These are phyloP conservation scores for Andrena flavipes DNA, from an alignment of 2,888 invertebrate species.

Conservation along the genomic window DNA sequence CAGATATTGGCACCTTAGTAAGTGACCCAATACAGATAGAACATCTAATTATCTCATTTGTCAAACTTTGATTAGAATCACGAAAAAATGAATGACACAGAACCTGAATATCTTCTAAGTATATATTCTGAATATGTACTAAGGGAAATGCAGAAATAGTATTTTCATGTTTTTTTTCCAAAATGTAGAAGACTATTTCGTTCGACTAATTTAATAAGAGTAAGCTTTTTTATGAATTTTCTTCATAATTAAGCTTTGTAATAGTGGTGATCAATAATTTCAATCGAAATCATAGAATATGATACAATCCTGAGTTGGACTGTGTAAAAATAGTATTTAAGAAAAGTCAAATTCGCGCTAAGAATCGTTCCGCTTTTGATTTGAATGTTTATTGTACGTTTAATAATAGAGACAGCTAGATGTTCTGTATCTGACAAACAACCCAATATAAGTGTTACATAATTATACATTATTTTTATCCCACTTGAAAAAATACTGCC, in stretches of 20 bases:
- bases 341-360: not conserved
- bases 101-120: not conserved
- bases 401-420: not conserved
- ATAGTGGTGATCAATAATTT: too few species aligned
- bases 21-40: constrained; percentile 18
- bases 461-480: constrained; percentile 1
- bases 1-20: constrained; percentile 8
- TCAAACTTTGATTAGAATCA: constrained; percentile 7
- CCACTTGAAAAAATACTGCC: constrained; percentile 13
- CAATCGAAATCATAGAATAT: too few species aligned
- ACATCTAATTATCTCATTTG: constrained; percentile 4
- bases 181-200: not conserved
- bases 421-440: constrained; percentile 27
- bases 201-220: too few species aligned
- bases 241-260: too few species aligned
- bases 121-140: not conserved
- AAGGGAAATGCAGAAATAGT: not conserved
- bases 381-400: not conserved
- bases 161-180: not conserved
- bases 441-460: not conserved
- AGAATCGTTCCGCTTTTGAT: not conserved
- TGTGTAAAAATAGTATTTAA: not conserved
- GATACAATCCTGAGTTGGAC: not conserved
- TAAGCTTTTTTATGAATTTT: too few species aligned
- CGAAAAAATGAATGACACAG: not conserved